Percentiles rank a stretch among this genome's conserved stretches.
Evolutionary conservation across 2,888 invertebrate genomes (phyloP).

Genomic region (Euspilapteryx auroguttella): DNA sequence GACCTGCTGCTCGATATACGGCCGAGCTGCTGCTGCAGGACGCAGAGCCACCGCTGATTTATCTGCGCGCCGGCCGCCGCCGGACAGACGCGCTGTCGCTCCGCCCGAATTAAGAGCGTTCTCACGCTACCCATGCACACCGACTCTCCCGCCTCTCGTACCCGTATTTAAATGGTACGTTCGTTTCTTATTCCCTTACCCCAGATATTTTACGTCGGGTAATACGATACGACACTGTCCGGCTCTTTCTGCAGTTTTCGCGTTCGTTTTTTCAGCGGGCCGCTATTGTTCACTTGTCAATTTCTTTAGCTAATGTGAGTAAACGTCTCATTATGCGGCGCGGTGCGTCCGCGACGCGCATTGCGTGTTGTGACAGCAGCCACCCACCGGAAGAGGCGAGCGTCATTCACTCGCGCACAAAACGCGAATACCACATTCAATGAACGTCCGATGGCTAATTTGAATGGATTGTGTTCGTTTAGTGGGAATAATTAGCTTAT

Average conservation of each 20-base stretch:
- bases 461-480: conserved; percentile 52
- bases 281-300: conserved; percentile 62
- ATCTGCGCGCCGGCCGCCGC: conserved; percentile 36
- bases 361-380: conserved; percentile 60
- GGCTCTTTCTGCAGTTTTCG: conserved; percentile 54
- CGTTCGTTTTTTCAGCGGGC: conserved; percentile 42
- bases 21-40: conserved; percentile 27
- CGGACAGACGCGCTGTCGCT: conserved; percentile 32
- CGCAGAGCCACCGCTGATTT: conserved; percentile 44
- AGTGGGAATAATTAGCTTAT: conserved; percentile 53
- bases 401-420: conserved; percentile 54
- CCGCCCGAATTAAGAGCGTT: conserved; percentile 52
- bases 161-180: conserved; percentile 52
- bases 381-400: conserved; percentile 58
- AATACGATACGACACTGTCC: conserved; percentile 62
- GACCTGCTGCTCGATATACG: conserved; percentile 39
- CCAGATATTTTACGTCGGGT: conserved; percentile 60
- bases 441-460: conserved; percentile 51
- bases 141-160: conserved; percentile 39
- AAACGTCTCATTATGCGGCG: conserved; percentile 61
- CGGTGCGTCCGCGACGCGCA: conserved; percentile 54
- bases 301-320: conserved; percentile 62
- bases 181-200: conserved; percentile 58
- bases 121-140: conserved; percentile 60
- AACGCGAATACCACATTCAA: conserved; percentile 55